Evolutionary conservation across 2,888 invertebrate genomes (phyloP), one percentile per base, ranked within the genome.

Genomic region (Bellardia bayeri): DNA sequence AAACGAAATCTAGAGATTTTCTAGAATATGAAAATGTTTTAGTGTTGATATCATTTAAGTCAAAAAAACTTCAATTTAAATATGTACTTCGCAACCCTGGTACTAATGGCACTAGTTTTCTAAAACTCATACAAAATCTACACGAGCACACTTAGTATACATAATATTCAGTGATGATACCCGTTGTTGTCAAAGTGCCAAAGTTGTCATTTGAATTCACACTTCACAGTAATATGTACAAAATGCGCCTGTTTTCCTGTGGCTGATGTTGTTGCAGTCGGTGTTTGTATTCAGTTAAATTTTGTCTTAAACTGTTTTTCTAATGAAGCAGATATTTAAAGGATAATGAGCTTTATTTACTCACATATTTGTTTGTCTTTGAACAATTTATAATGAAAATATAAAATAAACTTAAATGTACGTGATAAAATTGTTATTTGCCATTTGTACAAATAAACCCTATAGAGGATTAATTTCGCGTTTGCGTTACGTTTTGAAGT

Each of bases 171-270:
- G n/a, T 68, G 72, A 51, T 78, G 86, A 82, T 74, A 68, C 37
- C 33, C 72, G 51, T 63, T 82, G 74, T 74, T 86, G 86, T 78
- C 78, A 86, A 58, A 66, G 61, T 86, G 82, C 78, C 86, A 82
- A 86, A 86, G 74, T 74, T 86, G 82, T 86, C 78, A 86, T 82
- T 82, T 82, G n/a, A 78, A 78, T 82, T 86, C 86, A 78, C 82
- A 86, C 82, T 82, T 82, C 74, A 45, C 13, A 78, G 78, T 51
- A 64, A 64, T 14, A 64, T 7, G 6, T 40, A 9, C 2, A 75
- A 56, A 30, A 66, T 49, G 45, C n/a, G 33, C 45, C 9, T 54
- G 49, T 42, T 16, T 42, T 51, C 51, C 8, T 30, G 45, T 45
- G 2, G 13, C 13, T 7, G 68, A 42, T 76, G 40, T 13, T 11